Conservation (phyloP, 2,113 vertebrate genomes). For the Eublepharis macularius region DNA sequence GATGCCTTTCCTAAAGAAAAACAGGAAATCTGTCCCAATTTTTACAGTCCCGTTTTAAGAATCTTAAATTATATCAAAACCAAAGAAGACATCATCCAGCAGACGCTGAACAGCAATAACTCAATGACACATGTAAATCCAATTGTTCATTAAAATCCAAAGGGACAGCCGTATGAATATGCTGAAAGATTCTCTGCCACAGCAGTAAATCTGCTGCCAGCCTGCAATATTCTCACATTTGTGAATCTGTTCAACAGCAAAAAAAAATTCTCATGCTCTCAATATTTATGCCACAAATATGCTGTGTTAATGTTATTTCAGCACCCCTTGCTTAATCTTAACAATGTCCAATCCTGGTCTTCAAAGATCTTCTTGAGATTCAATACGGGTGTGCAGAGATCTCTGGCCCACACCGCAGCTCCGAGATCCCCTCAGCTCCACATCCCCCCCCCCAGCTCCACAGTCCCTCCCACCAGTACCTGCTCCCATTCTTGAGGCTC, state of each 20-base stretch:
- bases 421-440: too few relatives aligned
- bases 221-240: neutral
- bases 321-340: neutral
- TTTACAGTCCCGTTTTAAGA: too few relatives aligned
- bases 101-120: neutral
- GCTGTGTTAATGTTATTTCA: too few relatives aligned
- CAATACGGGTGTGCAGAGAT: too few relatives aligned
- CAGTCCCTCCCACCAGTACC: too few relatives aligned
- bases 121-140: neutral
- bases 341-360: neutral
- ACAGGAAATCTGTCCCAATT: too few relatives aligned
- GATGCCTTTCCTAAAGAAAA: too few relatives aligned
- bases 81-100: neutral
- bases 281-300: neutral
- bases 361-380: too few relatives aligned
- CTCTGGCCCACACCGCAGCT: too few relatives aligned
- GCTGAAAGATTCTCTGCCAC: neutral
- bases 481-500: too few relatives aligned
- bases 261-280: neutral
- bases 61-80: neutral
- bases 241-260: neutral
- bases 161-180: neutral
- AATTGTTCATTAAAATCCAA: neutral
- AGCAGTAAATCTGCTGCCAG: neutral
- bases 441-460: too few relatives aligned